phyloP scores from a whole-genome alignment of 37 sponge, comb jelly and placozoan genomes.

The Ephydatia muelleri region DNA sequence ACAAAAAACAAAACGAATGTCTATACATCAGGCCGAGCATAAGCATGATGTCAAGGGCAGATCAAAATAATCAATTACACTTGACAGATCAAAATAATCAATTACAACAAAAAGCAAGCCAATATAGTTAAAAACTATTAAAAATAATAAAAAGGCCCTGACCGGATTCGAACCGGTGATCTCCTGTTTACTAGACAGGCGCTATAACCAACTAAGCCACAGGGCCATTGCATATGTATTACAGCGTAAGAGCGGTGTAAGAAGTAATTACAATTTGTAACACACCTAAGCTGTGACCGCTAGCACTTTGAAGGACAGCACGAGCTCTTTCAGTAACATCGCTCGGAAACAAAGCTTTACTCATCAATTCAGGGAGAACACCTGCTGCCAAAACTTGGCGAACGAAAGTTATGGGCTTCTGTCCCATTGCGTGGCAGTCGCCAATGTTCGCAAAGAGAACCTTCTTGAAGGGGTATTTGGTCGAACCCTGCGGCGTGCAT shows the following conservation, averaged over 20 bases:
- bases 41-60: too few relatives aligned
- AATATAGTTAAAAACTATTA: constrained; percentile 8
- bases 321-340: constrained; percentile 80
- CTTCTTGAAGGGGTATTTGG: constrained; percentile 63
- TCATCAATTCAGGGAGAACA: constrained; percentile 28
- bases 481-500: constrained; percentile 20
- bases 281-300: constrained; percentile 86
- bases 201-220: constrained; percentile 90
- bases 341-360: constrained; percentile 11
- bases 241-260: too few relatives aligned
- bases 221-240: constrained; percentile 29
- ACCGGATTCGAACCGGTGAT: constrained; percentile 88
- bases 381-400: constrained; percentile 77
- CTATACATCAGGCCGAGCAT: too few relatives aligned
- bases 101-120: too few relatives aligned
- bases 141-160: constrained; percentile 72
- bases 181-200: constrained; percentile 91
- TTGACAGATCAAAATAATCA: too few relatives aligned
- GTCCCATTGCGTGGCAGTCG: constrained; percentile 91
- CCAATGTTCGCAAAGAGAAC: constrained; percentile 93
- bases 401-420: constrained; percentile 86
- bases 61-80: too few relatives aligned
- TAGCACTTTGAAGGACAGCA: constrained; percentile 44
- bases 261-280: not conserved
- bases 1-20: too few relatives aligned